phyloP scores from a whole-genome alignment of 2,113 vertebrate species.

The Fulmarus glacialis region DNA sequence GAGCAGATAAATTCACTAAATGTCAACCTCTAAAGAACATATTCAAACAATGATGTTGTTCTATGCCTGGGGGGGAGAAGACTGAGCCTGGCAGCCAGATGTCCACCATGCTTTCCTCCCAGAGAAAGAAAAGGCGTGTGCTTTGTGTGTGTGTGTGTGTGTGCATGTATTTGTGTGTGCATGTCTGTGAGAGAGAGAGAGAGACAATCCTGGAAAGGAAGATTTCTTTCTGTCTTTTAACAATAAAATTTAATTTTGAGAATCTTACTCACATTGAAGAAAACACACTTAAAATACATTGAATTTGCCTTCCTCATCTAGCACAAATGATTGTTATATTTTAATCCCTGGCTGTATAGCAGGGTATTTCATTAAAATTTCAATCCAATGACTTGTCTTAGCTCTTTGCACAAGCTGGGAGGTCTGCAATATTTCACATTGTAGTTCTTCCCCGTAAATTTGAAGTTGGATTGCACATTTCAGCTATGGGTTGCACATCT shows the following conservation, averaged over 20 bases:
- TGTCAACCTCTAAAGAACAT: constrained; percentile 15
- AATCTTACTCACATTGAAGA: not conserved
- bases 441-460: not conserved
- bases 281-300: not conserved
- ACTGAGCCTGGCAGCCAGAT: constrained; percentile 44
- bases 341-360: not conserved
- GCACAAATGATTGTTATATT: not conserved
- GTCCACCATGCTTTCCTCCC: not conserved
- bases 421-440: not conserved
- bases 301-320: not conserved
- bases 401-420: not conserved
- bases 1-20: constrained; percentile 28
- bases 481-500: not conserved
- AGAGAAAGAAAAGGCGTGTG: not conserved
- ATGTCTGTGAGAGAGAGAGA: not conserved
- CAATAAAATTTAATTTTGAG: not conserved
- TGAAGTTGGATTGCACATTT: not conserved
- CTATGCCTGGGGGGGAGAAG: not conserved
- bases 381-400: not conserved
- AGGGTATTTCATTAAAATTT: not conserved
- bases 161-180: rapidly evolving
- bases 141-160: not conserved
- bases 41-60: constrained; percentile 20
- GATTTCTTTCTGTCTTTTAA: not conserved
- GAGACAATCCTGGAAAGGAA: not conserved